These are phyloP conservation scores for Mormyrops boulengeri DNA, from an alignment of 2,797 vertebrate species.

Conservation along the genomic window DNA sequence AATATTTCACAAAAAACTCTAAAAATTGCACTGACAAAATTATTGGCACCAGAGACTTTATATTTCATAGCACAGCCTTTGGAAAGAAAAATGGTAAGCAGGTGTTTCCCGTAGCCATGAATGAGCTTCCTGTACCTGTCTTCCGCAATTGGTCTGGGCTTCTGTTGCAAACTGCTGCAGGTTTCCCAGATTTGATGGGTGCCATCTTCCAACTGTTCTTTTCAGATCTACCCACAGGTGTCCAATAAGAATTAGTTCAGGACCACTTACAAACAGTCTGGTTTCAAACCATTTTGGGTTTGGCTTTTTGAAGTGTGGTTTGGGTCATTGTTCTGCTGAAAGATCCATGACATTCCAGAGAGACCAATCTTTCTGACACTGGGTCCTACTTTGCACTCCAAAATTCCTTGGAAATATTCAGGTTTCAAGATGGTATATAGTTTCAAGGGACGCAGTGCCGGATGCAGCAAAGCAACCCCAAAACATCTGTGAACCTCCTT, in stretches of 20 bases:
- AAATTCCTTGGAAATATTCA: neutral
- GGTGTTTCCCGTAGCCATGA: neutral
- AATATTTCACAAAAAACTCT: neutral
- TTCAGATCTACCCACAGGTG: neutral
- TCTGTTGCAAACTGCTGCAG: neutral
- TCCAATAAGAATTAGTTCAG: neutral
- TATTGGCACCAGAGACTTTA: neutral
- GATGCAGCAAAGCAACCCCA: neutral
- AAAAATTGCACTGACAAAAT: neutral
- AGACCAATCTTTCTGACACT: neutral
- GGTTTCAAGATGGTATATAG: neutral
- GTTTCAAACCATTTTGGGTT: neutral
- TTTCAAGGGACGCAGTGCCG: neutral
- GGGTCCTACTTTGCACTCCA: neutral
- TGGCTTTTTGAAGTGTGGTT: neutral
- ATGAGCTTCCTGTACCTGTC: neutral
- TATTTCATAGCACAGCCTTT: neutral
- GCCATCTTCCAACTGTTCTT: neutral
- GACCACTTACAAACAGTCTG: neutral
- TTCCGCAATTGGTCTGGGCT: neutral
- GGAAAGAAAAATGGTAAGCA: neutral
- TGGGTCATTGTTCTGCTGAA: neutral
- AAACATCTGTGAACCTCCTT: neutral
- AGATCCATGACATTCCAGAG: neutral
- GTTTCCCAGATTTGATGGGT: neutral